Evolutionary conservation across 2,888 invertebrate genomes (phyloP), one percentile per base, ranked within the genome.

Genomic region (Lasioglossum leucozonium): DNA sequence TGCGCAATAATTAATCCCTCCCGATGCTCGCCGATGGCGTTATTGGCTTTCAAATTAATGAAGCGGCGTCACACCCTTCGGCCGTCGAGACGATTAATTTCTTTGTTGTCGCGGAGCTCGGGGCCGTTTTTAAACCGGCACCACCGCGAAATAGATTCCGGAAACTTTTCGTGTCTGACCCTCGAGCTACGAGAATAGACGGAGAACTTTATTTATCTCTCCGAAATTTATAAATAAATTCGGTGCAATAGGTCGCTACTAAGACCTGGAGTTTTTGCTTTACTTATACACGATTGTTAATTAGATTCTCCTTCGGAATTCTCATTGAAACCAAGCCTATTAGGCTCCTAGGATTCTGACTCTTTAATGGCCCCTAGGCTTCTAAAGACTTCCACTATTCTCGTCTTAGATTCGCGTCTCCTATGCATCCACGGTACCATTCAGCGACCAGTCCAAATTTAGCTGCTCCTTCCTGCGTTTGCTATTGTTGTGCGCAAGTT

Each of bases 141-240:
- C 3, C 3, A 10, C 51, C 51, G n/a, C 51, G n/a, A 51, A n/a
- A 51, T 51, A 51, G 51, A 62, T 62, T 62, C 30, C 6, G 5
- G 62, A 62, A 62, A 62, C 62, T 62, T 62, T 62, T 30, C 62
- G 16, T n/a, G n/a, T 30, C 62, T 2, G 30, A 62, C 30, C 62
- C 30, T 62, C 62, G 26, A 0, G 26, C 62, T 26, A 26, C 62
- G 30, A 4, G 2, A 62, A 62, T 62, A 62, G 16, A 62, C 30
- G 62, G 30, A 6, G 26, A n/a, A 26, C 58, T 26, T 26, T 26
- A 26, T 58, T 58, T 26, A 26, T 58, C 58, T 26, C 58, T n/a
- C n/a, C 58, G 58, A 58, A 58, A 26, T 58, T 58, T 58, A 58
- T 58, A 58, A 58, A 58, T 58, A 58, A 58, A 58, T 58, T 44